Conservation (phyloP, 2,888 invertebrate species). For the Agriopis leucophaearia region DNA sequence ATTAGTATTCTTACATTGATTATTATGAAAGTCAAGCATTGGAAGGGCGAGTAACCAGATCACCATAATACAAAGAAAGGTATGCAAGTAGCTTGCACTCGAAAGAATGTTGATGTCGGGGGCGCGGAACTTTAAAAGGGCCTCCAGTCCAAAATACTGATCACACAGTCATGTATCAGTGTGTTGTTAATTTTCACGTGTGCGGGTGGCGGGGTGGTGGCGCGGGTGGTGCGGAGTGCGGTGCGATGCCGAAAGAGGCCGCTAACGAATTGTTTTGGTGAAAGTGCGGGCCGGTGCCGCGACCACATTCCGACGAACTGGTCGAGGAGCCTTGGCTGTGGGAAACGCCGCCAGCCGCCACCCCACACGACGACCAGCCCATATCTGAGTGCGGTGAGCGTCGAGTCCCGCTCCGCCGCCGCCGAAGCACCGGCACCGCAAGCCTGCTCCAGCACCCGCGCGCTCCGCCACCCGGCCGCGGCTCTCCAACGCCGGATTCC, state of each 20-base stretch:
- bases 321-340: conserved; percentile 85
- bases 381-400: conserved; percentile 59
- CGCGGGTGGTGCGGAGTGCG: conserved; percentile 72
- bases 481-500: conserved; percentile 15
- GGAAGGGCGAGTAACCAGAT: conserved; percentile 41
- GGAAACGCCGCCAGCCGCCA: conserved; percentile 83
- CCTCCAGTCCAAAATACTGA: conserved; percentile 69
- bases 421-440: conserved; percentile 14
- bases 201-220: conserved; percentile 71
- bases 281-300: conserved; percentile 85
- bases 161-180: conserved; percentile 74
- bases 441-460: conserved; percentile 2
- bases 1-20: conserved; percentile 5
- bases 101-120: conserved; percentile 53
- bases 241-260: conserved; percentile 84
- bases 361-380: conserved; percentile 78
- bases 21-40: conserved; percentile 32
- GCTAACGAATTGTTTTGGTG: conserved; percentile 87
- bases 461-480: conserved; percentile 15
- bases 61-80: conserved; percentile 45
- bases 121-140: conserved; percentile 67
- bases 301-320: conserved; percentile 86
- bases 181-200: conserved; percentile 82
- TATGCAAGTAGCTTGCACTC: conserved; percentile 45
- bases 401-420: conserved; percentile 52